Evolutionary conservation across 1,140 invertebrate species (phyloP).

Genomic region (silkworm (Bombyx mori)): ASM3026992v2 NC_085129.1:371001-371500

Average conservation of each 20-base stretch:
- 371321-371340: conserved; percentile 7
- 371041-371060: conserved; percentile 13
- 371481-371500: too few species aligned
- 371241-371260: conserved; percentile 2
- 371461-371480: too few species aligned
- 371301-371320: background rate
- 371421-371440: conserved; percentile 7
- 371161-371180: conserved; percentile 8
- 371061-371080: background rate
- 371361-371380: conserved; percentile 11
- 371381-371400: conserved; percentile 6
- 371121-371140: conserved; percentile 8
- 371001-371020: conserved; percentile 9
- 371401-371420: background rate
- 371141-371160: conserved; percentile 6
- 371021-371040: conserved; percentile 11
- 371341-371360: conserved; percentile 8
- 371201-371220: too few species aligned
- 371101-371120: conserved; percentile 8
- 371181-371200: background rate
- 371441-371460: conserved; percentile 9
- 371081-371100: conserved; percentile 8
- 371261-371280: conserved; percentile 6
- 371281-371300: conserved; percentile 5
- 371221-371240: too few species aligned